Evolutionary conservation across 2,113 vertebrate genomes (phyloP).

Genomic region (Limnothrissa miodon): DNA sequence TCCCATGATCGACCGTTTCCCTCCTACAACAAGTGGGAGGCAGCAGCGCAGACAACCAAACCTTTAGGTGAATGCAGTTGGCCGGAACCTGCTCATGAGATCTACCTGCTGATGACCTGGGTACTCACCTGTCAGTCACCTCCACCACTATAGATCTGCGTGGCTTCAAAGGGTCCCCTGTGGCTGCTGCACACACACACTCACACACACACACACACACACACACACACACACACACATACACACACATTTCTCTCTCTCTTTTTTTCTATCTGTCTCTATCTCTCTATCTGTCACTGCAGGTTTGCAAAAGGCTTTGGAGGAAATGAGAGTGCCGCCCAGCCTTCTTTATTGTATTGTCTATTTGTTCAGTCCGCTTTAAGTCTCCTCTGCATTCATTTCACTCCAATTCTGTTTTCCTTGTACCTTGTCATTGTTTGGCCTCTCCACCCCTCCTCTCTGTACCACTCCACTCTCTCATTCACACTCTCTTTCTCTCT

Average conservation of each 20-base stretch:
- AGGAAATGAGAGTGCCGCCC: constrained; percentile 8
- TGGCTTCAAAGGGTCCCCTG: not conserved
- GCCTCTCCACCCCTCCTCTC: constrained; percentile 29
- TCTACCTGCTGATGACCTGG: not conserved
- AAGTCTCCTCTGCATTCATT: constrained; percentile 44
- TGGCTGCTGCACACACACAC: not conserved
- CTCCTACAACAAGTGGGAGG: not conserved
- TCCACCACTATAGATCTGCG: not conserved
- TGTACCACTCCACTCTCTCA: constrained; percentile 36
- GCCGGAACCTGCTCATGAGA: not conserved
- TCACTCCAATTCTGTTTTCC: constrained; percentile 52
- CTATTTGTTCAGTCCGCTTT: constrained; percentile 43
- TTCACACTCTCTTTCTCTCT: constrained; percentile 43
- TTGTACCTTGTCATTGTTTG: constrained; percentile 40
- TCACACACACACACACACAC: not conserved
- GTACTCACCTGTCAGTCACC: not conserved
- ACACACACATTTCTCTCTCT: no score
- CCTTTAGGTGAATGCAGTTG: not conserved
- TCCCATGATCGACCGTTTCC: not conserved
- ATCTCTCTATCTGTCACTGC: not conserved
- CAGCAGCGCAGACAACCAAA: not conserved
- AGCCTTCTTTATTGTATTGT: not conserved
- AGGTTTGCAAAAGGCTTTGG: not conserved
- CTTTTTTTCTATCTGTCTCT: not conserved
- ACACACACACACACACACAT: not conserved